Base-by-base conservation (phyloP, 2,113 vertebrate genomes). In the Spermophilus dauricus region DNA sequence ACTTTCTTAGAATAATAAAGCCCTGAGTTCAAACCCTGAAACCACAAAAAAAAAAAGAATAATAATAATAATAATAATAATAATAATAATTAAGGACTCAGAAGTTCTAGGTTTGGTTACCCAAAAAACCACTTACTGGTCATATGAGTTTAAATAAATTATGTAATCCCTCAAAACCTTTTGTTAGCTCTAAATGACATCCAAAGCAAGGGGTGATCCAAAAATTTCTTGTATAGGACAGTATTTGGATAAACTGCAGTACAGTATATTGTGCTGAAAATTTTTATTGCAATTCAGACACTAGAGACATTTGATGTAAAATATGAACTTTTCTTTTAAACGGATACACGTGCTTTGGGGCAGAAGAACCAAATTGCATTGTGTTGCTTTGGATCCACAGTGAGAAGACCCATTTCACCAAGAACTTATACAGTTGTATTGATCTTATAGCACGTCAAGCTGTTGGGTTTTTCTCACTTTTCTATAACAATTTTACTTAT, bases 401-500 rank as follows among this genome's bases (percentile, higher is more conserved):
- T 53, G 37, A 93, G 53, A 81, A 86, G 82, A 88, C 2, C 2
- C 0, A 76, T 73, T 83, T 86, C 12, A 42, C 8, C 12, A 69
- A 83, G 51, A 51, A 86, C 67, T 42, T 51, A 51, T 84, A 39
- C 1, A 67, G 26, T 63, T 76, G 39, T 24, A 2, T 73, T 95
- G 30, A 42, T 91, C 24, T 76, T 88, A 78, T 13, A 78, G 32
- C 1, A 26, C 34, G 53, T 14, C 63, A 72, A 76, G 48, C 67
- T 72, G 1, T 37, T 89, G 11, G 5, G 83, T 86, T 63, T 77
- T 73, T 86, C 65, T 51, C 58, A 65, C 20, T 82, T 67, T 81
- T 42, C 80, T 86, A 30, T 73, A 96, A 53, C n/a, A 86, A 82
- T 26, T 94, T 81, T 90, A 78, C 26, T 83, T 97, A 63, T 81